phyloP scores from a whole-genome alignment of 2,113 vertebrate genomes.

The Siniperca knerii region DNA sequence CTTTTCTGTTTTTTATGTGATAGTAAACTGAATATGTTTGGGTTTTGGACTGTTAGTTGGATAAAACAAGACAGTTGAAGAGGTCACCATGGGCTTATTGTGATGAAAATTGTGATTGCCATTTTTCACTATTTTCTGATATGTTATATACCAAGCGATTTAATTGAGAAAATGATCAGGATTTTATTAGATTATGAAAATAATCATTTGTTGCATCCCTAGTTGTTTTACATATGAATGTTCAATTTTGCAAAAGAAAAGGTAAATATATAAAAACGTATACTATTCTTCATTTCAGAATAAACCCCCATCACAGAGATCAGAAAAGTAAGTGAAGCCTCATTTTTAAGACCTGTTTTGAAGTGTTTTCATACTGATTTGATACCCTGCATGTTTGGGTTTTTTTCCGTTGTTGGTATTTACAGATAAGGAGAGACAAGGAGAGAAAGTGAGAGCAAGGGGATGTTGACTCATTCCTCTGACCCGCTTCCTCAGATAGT shows the following conservation, averaged over 20 bases:
- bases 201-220: too few species aligned
- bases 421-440: conserved; percentile 61
- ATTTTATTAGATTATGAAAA: neutral
- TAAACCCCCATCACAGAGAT: neutral
- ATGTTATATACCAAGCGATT: neutral
- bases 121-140: neutral
- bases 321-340: conserved; percentile 35
- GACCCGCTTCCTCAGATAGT: conserved; percentile 70
- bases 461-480: conserved; percentile 78
- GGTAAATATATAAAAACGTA: too few species aligned
- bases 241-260: neutral
- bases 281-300: conserved; percentile 25
- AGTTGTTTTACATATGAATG: neutral
- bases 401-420: conserved; percentile 57
- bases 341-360: neutral
- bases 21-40: neutral
- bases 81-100: neutral
- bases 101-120: neutral
- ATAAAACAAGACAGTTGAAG: neutral
- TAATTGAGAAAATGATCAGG: neutral
- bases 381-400: conserved; percentile 47
- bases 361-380: conserved; percentile 23
- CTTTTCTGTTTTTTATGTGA: neutral
- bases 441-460: conserved; percentile 53
- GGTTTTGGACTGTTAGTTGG: neutral